These are phyloP conservation scores for Tenthredo livida DNA, from an alignment of 2,888 invertebrate genomes.

Conservation along the genomic window DNA sequence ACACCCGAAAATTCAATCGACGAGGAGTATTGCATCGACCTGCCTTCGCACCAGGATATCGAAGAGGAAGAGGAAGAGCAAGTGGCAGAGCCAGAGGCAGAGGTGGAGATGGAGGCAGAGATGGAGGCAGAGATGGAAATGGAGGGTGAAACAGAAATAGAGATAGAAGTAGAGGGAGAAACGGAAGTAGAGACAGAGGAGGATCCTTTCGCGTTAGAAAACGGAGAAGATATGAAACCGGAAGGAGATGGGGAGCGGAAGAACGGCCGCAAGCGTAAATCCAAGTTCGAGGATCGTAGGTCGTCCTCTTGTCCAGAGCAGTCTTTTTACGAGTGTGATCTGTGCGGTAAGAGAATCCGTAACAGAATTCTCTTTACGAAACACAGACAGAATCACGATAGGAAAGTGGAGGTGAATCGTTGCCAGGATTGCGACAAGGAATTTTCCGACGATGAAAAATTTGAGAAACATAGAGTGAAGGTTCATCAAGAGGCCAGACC, in stretches of 20 bases:
- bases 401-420: constrained; percentile 35
- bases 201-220: not conserved
- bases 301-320: constrained; percentile 3
- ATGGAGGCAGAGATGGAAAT: not conserved
- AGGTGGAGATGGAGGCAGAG: constrained; percentile 26
- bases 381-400: constrained; percentile 65
- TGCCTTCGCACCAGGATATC: not conserved
- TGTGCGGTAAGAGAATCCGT: constrained; percentile 64
- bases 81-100: constrained; percentile 38
- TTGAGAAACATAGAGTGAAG: constrained; percentile 79
- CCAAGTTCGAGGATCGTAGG: constrained; percentile 51
- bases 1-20: not conserved
- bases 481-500: constrained; percentile 80
- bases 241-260: constrained; percentile 58
- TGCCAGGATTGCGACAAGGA: constrained; percentile 79
- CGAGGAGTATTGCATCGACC: constrained; percentile 7
- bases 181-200: constrained; percentile 55
- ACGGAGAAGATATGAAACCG: constrained; percentile 8
- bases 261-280: constrained; percentile 49
- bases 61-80: constrained; percentile 38
- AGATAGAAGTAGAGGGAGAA: constrained; percentile 24
- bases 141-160: not conserved
- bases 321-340: constrained; percentile 64
- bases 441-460: constrained; percentile 79
- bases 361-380: constrained; percentile 63